These are phyloP conservation scores for Caenorhabditis latens DNA, from an alignment of 1,140 invertebrate genomes.

Conservation along the genomic window DNA sequence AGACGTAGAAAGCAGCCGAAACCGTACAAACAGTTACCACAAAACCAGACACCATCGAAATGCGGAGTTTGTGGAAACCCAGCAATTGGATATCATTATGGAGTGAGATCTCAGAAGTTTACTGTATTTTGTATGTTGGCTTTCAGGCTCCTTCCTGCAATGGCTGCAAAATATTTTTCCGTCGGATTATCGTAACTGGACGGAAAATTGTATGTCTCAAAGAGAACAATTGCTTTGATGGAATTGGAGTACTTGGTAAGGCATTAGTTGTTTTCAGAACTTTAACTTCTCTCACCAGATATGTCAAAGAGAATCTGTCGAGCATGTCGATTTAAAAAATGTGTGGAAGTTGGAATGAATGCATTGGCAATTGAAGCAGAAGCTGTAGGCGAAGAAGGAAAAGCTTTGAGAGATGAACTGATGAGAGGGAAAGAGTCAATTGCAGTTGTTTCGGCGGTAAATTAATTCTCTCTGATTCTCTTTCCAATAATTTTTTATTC, in stretches of 20 bases:
- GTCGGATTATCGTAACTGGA: background rate
- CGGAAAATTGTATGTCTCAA: background rate
- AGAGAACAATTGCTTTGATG: background rate
- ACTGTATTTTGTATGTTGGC: background rate
- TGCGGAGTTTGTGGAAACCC: background rate
- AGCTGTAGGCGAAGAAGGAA: background rate
- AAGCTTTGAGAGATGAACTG: background rate
- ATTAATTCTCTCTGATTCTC: too few species aligned
- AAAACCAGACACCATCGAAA: background rate
- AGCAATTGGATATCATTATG: background rate
- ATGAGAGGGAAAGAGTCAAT: too few species aligned
- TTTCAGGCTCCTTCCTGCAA: background rate
- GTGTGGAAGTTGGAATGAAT: conserved; percentile 4
- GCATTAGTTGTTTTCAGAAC: too few species aligned
- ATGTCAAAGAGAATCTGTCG: background rate
- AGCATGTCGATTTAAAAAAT: background rate
- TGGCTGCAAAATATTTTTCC: background rate
- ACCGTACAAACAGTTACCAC: background rate
- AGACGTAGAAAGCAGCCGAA: too few species aligned
- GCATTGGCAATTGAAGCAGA: conserved; percentile 7
- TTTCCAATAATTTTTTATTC: background rate
- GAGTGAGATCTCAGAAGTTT: background rate
- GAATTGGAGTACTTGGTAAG: background rate
- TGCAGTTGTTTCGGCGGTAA: too few species aligned
- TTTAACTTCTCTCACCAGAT: background rate